These are phyloP conservation scores for Barypeithes pellucidus DNA, from an alignment of 2,888 invertebrate genomes.

Conservation along the genomic window DNA sequence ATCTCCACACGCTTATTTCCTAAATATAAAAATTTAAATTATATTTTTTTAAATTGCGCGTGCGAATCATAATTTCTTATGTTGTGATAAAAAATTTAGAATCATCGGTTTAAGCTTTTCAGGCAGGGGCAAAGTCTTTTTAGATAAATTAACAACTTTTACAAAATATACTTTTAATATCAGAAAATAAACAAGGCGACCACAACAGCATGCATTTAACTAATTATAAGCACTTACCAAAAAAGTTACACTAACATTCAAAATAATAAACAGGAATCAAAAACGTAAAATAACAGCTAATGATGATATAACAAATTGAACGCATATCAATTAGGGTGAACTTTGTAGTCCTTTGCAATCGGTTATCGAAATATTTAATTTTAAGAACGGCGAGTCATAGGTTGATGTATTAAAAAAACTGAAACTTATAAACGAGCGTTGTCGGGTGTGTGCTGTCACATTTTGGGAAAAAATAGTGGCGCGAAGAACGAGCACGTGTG, in stretches of 20 bases:
- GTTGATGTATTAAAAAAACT: background rate
- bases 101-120: no score
- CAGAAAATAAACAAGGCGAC: no score
- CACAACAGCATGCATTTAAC: slow-evolving; percentile 5
- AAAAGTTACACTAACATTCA: slow-evolving; percentile 6
- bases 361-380: background rate
- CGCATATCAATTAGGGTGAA: background rate
- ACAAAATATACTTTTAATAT: no score
- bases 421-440: background rate
- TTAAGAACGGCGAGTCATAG: background rate
- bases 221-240: background rate
- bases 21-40: no score
- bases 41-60: no score
- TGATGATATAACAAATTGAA: background rate
- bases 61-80: no score
- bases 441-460: background rate
- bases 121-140: no score
- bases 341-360: slow-evolving; percentile 10
- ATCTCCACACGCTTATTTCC: no score
- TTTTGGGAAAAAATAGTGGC: slow-evolving; percentile 30
- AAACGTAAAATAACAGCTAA: background rate
- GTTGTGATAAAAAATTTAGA: no score
- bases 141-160: no score
- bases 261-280: slow-evolving; percentile 9
- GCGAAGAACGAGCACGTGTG: slow-evolving; percentile 57